These are phyloP conservation scores for Phoxinus dragarum DNA, from an alignment of 2,797 vertebrate species.

Conservation along the genomic window DNA sequence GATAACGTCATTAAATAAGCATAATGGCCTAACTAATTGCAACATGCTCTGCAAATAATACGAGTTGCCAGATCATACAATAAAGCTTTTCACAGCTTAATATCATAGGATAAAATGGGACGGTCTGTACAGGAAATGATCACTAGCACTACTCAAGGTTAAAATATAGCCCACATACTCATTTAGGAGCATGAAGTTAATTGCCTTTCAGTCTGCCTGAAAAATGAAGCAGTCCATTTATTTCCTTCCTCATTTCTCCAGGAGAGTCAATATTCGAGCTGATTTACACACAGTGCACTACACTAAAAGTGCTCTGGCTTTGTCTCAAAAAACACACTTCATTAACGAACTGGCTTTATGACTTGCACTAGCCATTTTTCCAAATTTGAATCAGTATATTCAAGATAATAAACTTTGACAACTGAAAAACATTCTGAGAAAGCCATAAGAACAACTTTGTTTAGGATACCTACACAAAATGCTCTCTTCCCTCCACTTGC, in stretches of 20 bases:
- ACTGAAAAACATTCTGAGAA: not conserved
- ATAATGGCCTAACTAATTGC: slow-evolving; percentile 3
- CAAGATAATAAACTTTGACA: not conserved
- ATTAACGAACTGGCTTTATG: slow-evolving; percentile 66
- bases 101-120: slow-evolving; percentile 1
- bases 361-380: slow-evolving; percentile 52
- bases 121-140: slow-evolving; percentile 58
- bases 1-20: not conserved
- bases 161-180: slow-evolving; percentile 60
- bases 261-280: slow-evolving; percentile 60
- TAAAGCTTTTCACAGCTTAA: slow-evolving; percentile 3
- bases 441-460: not conserved
- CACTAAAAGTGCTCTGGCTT: slow-evolving; percentile 73
- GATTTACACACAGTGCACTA: slow-evolving; percentile 76
- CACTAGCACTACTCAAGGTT: slow-evolving; percentile 41
- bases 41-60: not conserved
- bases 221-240: slow-evolving; percentile 49
- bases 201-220: slow-evolving; percentile 66
- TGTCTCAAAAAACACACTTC: slow-evolving; percentile 63
- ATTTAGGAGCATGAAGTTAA: slow-evolving; percentile 70
- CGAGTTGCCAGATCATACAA: not conserved
- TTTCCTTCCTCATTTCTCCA: slow-evolving; percentile 59
- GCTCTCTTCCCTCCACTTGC: slow-evolving; percentile 7
- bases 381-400: slow-evolving; percentile 52
- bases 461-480: not conserved